phyloP scores from a whole-genome alignment of 92 coral and sea anemone species.

The Porites rus region DNA sequence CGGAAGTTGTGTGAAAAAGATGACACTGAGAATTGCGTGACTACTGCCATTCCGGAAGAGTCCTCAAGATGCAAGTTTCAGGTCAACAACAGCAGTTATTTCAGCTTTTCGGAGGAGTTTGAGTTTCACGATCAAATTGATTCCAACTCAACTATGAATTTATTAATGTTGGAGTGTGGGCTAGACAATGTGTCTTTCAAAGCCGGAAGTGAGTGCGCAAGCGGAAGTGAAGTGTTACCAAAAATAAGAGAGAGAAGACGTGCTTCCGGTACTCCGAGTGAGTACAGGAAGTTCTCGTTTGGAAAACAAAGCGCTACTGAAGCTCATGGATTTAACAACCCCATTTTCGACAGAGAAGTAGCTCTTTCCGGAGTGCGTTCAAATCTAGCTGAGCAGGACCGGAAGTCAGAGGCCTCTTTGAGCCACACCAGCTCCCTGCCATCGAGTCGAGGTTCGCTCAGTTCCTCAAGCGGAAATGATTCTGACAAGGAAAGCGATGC shows the following conservation, averaged over 20 bases:
- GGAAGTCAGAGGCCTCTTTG: slow-evolving; percentile 55
- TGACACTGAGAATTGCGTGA: slow-evolving; percentile 89
- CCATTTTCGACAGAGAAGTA: slow-evolving; percentile 67
- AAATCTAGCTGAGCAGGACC: slow-evolving; percentile 45
- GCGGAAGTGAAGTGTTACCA: slow-evolving; percentile 77
- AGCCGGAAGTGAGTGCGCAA: slow-evolving; percentile 88
- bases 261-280: slow-evolving; percentile 21
- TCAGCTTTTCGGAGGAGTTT: slow-evolving; percentile 64
- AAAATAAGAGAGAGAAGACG: slow-evolving; percentile 66
- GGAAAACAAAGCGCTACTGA: not conserved
- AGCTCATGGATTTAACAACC: slow-evolving; percentile 78
- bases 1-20: slow-evolving; percentile 89
- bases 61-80: slow-evolving; percentile 82
- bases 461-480: slow-evolving; percentile 83
- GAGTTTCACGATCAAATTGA: slow-evolving; percentile 57
- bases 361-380: slow-evolving; percentile 50
- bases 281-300: slow-evolving; percentile 9
- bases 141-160: slow-evolving; percentile 60
- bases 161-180: slow-evolving; percentile 95
- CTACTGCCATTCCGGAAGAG: slow-evolving; percentile 93
- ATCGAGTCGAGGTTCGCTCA: slow-evolving; percentile 57
- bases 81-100: slow-evolving; percentile 74
- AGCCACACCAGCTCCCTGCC: slow-evolving; percentile 87
- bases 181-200: slow-evolving; percentile 82
- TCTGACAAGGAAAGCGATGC: slow-evolving; percentile 96